Evolutionary conservation across 2,113 vertebrate species (phyloP), one percentile per base, ranked within the genome.

Genomic region (Chaetops frenatus): DNA sequence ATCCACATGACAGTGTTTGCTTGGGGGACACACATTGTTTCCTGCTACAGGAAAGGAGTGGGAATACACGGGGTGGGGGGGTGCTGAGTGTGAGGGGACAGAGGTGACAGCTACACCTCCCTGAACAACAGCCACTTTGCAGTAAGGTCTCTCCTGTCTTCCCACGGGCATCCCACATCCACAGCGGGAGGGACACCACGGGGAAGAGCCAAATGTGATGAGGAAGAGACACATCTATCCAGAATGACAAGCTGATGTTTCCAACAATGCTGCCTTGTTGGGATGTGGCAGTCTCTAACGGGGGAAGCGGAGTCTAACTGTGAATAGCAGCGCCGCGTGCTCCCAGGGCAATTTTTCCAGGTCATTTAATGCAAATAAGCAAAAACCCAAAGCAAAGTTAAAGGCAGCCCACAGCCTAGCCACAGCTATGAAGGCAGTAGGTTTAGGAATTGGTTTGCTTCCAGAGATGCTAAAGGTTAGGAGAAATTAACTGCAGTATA

Each of bases 401-500:
- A 51, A 84, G 64, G 53, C 44, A 85, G 12, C 29, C n/a, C 50
- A 1, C 12, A 36, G 24, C 33, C 40, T 82, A 65, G 11, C 83
- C 88, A 72, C 80, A 65, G 9, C 80, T 60, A 22, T 79, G 83
- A 92, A 80, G 62, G 62, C 60, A 83, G 72, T 7, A 83, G 40
- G 11, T 78, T 94, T 67, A 91, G 44, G 54, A 87, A 51, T 13
- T 80, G 51, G 8, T 69, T 81, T 79, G 29, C 56, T 96, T 94
- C 86, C 84, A 77, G 62, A 83, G 35, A 64, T 83, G 53, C 65
- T 70, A 61, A 66, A 92, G 62, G 24, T 65, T n/a, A 90, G 73
- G 51, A 91, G 60, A 95, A 96, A 96, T 94, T 92, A 95, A 73
- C 77, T 69, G 12, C 4, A 14, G 54, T 45, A 72, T 54, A 54